A percentile compares a stretch with the other conserved stretches of the same genome.
Conservation (phyloP, 1,140 invertebrate species). For the Drosophila kepulauana region DNA sequence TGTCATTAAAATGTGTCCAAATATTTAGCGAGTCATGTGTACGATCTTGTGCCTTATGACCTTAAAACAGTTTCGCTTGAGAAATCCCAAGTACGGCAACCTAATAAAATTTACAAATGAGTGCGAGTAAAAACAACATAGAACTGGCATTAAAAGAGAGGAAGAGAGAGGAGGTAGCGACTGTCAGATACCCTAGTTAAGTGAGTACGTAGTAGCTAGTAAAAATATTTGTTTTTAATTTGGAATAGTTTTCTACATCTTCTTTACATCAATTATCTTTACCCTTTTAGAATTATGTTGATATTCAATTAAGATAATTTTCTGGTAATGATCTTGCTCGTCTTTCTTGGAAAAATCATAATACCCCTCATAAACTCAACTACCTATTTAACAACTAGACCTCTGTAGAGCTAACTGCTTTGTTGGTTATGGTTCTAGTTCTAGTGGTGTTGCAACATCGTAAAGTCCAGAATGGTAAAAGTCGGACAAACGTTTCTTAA, state of each 20-base stretch:
- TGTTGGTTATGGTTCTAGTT: constrained; percentile 29
- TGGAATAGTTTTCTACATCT: too few relatives aligned
- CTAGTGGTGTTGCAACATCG: constrained; percentile 48
- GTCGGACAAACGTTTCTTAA: constrained; percentile 60
- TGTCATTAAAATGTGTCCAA: constrained; percentile 61
- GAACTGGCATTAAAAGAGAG: not conserved
- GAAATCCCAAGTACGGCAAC: constrained; percentile 58
- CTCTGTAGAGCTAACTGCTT: constrained; percentile 12
- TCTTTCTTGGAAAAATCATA: too few relatives aligned
- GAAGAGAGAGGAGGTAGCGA: not conserved
- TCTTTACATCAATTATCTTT: too few relatives aligned
- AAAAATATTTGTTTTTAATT: not conserved
- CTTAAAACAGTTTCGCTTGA: constrained; percentile 74
- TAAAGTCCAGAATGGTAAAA: constrained; percentile 44
- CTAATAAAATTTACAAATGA: constrained; percentile 51
- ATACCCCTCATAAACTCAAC: not conserved
- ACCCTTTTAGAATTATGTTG: too few relatives aligned
- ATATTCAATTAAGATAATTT: not conserved
- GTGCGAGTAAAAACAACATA: constrained; percentile 29
- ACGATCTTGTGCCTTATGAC: constrained; percentile 69
- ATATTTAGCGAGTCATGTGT: constrained; percentile 49
- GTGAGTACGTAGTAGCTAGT: not conserved
- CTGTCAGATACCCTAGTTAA: constrained; percentile 6
- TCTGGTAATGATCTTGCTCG: not conserved
- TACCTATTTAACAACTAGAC: constrained; percentile 22